These are phyloP conservation scores for Carassius carassius DNA, from an alignment of 2,113 vertebrate genomes.

Conservation along the genomic window DNA sequence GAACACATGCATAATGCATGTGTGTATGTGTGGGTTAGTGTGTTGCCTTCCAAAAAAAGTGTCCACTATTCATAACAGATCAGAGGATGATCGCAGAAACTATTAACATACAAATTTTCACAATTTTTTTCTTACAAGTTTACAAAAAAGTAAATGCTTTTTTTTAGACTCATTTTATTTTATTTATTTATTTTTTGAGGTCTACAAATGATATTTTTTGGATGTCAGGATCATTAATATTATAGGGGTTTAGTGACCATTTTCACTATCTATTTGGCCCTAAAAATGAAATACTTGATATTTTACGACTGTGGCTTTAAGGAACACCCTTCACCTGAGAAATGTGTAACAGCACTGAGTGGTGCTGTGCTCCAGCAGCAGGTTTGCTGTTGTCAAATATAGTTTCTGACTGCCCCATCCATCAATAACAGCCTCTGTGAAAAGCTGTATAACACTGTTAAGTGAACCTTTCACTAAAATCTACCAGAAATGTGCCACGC, in stretches of 20 bases:
- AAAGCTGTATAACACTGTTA: slow-evolving; percentile 8
- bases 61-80: slow-evolving; percentile 34
- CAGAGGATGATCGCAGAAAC: slow-evolving; percentile 33
- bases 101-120: slow-evolving; percentile 28
- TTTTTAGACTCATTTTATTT: no score
- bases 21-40: slow-evolving; percentile 45
- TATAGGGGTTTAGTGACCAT: background rate
- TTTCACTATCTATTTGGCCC: background rate
- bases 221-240: background rate
- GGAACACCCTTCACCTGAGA: background rate
- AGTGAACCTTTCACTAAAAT: slow-evolving; percentile 24
- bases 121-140: background rate
- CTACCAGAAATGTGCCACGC: background rate
- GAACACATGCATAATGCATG: slow-evolving; percentile 65
- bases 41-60: slow-evolving; percentile 7
- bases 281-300: background rate
- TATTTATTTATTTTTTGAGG: background rate
- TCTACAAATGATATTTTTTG: background rate
- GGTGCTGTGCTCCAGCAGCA: background rate
- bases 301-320: background rate
- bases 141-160: background rate
- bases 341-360: slow-evolving; percentile 1
- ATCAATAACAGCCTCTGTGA: slow-evolving; percentile 1
- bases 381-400: slow-evolving; percentile 8
- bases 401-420: slow-evolving; percentile 16